These are phyloP conservation scores for Leptatherina wallacei DNA, from an alignment of 2,797 vertebrate genomes.

Conservation along the genomic window DNA sequence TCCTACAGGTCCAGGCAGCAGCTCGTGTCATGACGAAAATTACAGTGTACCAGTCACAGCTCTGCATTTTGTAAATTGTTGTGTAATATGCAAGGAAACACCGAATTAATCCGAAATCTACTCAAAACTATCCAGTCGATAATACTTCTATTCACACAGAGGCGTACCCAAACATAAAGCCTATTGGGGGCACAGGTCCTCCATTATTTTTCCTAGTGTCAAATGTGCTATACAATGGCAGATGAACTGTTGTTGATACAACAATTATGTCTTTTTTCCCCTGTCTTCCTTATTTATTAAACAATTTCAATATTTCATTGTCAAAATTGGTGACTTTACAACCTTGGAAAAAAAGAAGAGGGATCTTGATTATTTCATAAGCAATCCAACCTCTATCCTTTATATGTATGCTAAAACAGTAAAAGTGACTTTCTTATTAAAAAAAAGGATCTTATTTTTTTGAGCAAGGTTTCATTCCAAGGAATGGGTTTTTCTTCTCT, in stretches of 20 bases:
- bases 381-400: conserved; percentile 14
- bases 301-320: too few species aligned
- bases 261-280: not conserved
- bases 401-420: too few species aligned
- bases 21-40: conserved; percentile 57
- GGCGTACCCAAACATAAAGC: not conserved
- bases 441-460: too few species aligned
- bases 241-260: not conserved
- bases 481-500: too few species aligned
- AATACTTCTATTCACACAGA: not conserved
- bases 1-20: conserved; percentile 62
- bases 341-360: too few species aligned
- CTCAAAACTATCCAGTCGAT: not conserved
- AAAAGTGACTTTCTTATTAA: not conserved
- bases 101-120: conserved; percentile 23
- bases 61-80: conserved; percentile 36
- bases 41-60: conserved; percentile 48
- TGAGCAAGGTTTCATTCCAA: not conserved
- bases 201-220: not conserved
- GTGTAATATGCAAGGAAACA: conserved; percentile 9
- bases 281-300: not conserved
- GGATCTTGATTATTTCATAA: conserved; percentile 2
- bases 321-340: too few species aligned
- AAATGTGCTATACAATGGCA: not conserved
- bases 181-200: not conserved